These are phyloP conservation scores for Hippopotamyrus pictus DNA, from an alignment of 2,797 vertebrate genomes.

Conservation along the genomic window DNA sequence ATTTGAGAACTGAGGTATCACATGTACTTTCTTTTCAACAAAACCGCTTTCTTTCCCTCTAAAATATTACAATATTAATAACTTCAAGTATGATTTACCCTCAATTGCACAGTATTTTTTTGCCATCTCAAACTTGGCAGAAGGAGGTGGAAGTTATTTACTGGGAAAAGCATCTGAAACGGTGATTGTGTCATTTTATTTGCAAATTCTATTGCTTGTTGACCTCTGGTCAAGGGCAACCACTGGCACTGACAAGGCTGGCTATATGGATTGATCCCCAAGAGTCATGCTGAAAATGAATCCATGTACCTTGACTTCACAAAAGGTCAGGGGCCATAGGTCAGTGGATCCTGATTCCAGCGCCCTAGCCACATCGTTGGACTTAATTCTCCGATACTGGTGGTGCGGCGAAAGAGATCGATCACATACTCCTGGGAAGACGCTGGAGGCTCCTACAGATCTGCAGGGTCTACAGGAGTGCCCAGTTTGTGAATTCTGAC, in stretches of 20 bases:
- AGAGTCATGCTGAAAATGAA: too few species aligned
- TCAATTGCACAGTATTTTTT: too few species aligned
- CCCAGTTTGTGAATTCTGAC: too few species aligned
- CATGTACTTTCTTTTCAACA: too few species aligned
- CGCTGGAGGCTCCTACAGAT: too few species aligned
- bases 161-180: neutral
- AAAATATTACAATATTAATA: too few species aligned
- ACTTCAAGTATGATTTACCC: too few species aligned
- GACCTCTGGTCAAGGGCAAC: neutral
- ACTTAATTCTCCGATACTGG: neutral
- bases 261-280: neutral
- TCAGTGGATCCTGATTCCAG: neutral
- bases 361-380: neutral
- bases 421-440: neutral
- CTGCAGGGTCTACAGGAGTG: too few species aligned
- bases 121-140: neutral
- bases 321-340: neutral
- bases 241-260: neutral
- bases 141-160: neutral
- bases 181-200: neutral
- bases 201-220: too few species aligned
- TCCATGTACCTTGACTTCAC: neutral
- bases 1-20: too few species aligned
- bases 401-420: neutral
- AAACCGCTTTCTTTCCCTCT: too few species aligned